Evolutionary conservation across 2,797 vertebrate genomes (phyloP).

Genomic region (Sphaeramia orbicularis): DNA sequence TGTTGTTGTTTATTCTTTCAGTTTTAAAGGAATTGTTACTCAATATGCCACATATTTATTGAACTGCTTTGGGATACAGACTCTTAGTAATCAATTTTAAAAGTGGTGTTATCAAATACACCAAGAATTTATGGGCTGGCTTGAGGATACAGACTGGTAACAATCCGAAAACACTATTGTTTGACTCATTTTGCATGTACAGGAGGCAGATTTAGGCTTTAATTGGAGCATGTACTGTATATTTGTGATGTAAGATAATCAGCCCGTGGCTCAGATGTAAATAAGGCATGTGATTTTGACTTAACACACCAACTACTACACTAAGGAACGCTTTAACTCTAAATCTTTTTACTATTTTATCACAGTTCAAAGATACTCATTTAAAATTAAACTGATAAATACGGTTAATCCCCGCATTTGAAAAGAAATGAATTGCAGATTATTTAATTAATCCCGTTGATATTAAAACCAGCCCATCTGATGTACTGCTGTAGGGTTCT

Average conservation of each 20-base stretch:
- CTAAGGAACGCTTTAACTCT: too few species aligned
- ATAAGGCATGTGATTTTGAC: constrained; percentile 43
- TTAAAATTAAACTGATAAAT: not conserved
- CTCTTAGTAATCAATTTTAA: constrained; percentile 19
- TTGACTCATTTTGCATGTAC: too few species aligned
- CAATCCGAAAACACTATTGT: not conserved
- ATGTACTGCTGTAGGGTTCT: constrained; percentile 69
- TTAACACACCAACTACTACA: not conserved
- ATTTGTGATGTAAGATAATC: constrained; percentile 27
- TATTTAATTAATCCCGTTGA: too few species aligned
- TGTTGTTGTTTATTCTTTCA: too few species aligned
- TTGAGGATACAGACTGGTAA: constrained; percentile 1
- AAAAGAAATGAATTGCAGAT: not conserved
- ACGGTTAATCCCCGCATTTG: not conserved
- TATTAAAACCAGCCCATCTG: too few species aligned
- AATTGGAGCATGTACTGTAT: not conserved
- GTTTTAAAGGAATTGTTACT: constrained; percentile 4
- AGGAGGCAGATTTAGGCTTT: not conserved
- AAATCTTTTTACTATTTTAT: too few species aligned
- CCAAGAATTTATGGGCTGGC: not conserved
- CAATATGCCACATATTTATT: not conserved
- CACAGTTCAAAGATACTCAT: too few species aligned
- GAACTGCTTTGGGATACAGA: not conserved
- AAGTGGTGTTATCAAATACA: not conserved
- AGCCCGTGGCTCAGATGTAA: constrained; percentile 62